Conservation (phyloP, 1,140 invertebrate species). For the Conus betulinus region DNA sequence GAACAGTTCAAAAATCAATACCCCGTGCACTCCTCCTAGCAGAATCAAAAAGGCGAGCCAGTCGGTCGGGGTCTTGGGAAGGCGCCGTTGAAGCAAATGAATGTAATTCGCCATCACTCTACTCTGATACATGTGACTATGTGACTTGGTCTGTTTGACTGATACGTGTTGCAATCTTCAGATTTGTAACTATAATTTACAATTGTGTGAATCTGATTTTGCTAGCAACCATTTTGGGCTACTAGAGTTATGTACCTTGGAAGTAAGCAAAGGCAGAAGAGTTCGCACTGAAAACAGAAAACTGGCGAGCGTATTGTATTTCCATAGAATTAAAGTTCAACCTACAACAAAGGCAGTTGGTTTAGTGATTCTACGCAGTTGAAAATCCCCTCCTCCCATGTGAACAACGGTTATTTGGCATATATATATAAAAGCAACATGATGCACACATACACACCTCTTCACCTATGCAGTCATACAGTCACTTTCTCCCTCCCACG, state of each 20-base stretch:
- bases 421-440: too few species aligned
- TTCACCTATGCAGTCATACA: too few species aligned
- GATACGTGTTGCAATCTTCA: background rate
- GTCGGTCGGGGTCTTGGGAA: constrained; percentile 50
- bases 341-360: background rate
- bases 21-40: constrained; percentile 38
- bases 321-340: background rate
- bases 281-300: background rate
- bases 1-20: constrained; percentile 51
- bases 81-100: background rate
- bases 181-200: background rate
- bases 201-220: background rate
- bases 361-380: background rate
- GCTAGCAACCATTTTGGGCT: constrained; percentile 12
- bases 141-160: background rate
- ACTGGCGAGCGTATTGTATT: too few species aligned
- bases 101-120: background rate
- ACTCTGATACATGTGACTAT: background rate
- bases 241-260: background rate
- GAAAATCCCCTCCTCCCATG: too few species aligned
- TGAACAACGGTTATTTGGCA: too few species aligned
- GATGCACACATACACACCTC: too few species aligned
- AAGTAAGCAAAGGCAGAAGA: too few species aligned
- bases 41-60: constrained; percentile 45
- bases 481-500: too few species aligned